Base-by-base conservation (phyloP, 2,113 vertebrate genomes). In the Pseudorectes ferrugineus region DNA sequence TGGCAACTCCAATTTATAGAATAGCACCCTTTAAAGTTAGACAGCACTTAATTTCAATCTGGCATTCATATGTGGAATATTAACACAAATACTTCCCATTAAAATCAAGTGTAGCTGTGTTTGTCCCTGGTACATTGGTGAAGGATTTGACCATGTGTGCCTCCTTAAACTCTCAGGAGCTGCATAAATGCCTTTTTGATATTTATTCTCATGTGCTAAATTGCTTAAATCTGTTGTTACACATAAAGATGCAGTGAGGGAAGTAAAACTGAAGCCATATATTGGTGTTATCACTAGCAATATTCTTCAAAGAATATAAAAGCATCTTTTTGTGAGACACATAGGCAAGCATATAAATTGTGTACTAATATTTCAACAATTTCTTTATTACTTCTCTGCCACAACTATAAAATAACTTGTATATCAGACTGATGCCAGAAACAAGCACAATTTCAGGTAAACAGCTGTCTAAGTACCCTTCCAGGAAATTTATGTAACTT, bases 401-500 rank as follows among this genome's bases (percentile, higher is more conserved):
- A 76, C 21, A 66, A 68, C 10, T 55, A 33, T 84, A 74, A 93
- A 94, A 80, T 88, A 84, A 66, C 14, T 76, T 89, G 25, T 43
- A 38, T 89, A 36, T 68, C 26, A 38, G 38, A 70, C 5, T 79
- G 58, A 78, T 45, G 36, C 23, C 49, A 81, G 74, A 77, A 91
- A 67, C 26, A 16, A 89, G 9, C 55, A 67, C 36, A 46, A 24
- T 72, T 93, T 75, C 57, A 92, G 75, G 78, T 74, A 85, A 81
- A 67, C 35, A 81, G 62, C 52, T 89, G 29, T 54, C 43, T 73
- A 85, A 92, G 51, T 76, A 61, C 24, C 85, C 23, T 26, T 90
- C 19, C 40, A 77, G 73, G 55, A 93, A 88, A 95, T 94, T 94
- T 84, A 63, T 94, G 92, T 91, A 82, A 72, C 96, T 90, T 92